These are phyloP conservation scores for Anticlea derivata DNA, from an alignment of 2,888 invertebrate species.

Conservation along the genomic window DNA sequence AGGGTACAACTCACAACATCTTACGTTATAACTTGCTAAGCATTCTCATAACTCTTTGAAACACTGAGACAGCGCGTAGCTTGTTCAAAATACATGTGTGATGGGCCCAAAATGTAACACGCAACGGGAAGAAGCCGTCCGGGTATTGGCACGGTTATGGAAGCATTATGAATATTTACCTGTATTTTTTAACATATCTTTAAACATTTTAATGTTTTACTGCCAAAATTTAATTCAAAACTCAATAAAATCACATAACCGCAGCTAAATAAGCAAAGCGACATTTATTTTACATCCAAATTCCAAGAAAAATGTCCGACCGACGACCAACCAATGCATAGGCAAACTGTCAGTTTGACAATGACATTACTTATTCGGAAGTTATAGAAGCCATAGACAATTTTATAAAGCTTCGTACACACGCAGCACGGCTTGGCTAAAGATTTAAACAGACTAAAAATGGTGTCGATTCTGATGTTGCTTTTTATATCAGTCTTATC, in stretches of 20 bases:
- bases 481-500: no score
- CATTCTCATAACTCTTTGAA: not conserved
- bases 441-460: no score
- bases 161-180: conserved; percentile 4
- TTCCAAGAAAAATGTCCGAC: conserved; percentile 10
- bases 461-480: no score
- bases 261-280: no score
- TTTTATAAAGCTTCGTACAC: no score
- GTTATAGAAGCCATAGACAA: no score
- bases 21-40: no score
- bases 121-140: not conserved
- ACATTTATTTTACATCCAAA: not conserved
- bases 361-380: conserved; percentile 1
- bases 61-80: no score
- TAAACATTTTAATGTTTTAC: conserved; percentile 11
- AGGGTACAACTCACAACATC: not conserved
- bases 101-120: not conserved
- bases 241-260: conserved; percentile 7
- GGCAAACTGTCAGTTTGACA: not conserved
- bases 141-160: not conserved
- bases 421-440: no score
- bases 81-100: not conserved
- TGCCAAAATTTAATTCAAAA: not conserved
- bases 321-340: not conserved
- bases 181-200: not conserved